These are phyloP conservation scores for Orthonevra nobilis DNA, from an alignment of 2,888 invertebrate species.

Conservation along the genomic window DNA sequence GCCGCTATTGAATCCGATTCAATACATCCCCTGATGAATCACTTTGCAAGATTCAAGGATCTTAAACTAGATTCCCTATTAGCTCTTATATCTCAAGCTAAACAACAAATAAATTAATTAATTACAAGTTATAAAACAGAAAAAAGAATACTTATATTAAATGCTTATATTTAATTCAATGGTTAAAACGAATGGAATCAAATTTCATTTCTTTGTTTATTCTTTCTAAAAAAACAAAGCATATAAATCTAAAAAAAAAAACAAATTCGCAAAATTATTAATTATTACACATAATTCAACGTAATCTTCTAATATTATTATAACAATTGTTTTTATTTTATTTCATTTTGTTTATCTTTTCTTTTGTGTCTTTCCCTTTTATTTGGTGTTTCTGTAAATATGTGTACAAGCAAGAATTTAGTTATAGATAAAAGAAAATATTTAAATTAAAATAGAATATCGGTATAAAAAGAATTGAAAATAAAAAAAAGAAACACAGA, in stretches of 20 bases:
- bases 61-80: conserved; percentile 78
- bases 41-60: conserved; percentile 79
- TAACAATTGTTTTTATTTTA: conserved; percentile 9
- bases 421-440: conserved; percentile 49
- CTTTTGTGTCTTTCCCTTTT: conserved; percentile 30
- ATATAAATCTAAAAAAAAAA: conserved; percentile 8
- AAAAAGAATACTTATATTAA: conserved; percentile 31
- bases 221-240: conserved; percentile 29
- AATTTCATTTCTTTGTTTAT: conserved; percentile 31
- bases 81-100: conserved; percentile 78
- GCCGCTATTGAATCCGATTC: conserved; percentile 79
- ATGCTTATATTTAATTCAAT: conserved; percentile 47
- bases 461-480: conserved; percentile 16
- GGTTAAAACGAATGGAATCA: conserved; percentile 32
- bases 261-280: too few relatives aligned
- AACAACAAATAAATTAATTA: conserved; percentile 77
- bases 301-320: conserved; percentile 20
- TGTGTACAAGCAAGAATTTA: conserved; percentile 73
- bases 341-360: conserved; percentile 18
- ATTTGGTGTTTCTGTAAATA: conserved; percentile 77
- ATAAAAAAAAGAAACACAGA: background rate
- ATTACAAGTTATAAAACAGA: conserved; percentile 7
- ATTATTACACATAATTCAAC: conserved; percentile 25
- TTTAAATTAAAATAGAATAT: conserved; percentile 48
- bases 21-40: conserved; percentile 78